A percentile compares a stretch with the other conserved stretches of the same genome.
These are phyloP conservation scores for Netelia fuscicornis DNA, from an alignment of 2,888 invertebrate species.

Conservation along the genomic window DNA sequence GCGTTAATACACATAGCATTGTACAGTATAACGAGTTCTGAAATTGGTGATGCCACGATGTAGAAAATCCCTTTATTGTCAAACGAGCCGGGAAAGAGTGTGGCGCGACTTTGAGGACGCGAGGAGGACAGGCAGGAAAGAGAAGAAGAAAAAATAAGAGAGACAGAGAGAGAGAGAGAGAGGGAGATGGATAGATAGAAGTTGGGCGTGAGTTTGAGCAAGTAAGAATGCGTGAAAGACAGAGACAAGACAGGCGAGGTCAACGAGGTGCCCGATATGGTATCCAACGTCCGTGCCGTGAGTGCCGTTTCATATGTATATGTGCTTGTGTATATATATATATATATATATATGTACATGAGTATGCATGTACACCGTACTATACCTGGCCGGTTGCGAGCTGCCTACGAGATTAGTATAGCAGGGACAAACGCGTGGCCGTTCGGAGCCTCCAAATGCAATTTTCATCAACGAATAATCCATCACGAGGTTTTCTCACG, in stretches of 20 bases:
- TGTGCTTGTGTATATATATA: not conserved
- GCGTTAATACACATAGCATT: slow-evolving; percentile 10
- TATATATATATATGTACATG: not conserved
- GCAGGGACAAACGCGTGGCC: slow-evolving; percentile 68
- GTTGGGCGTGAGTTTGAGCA: slow-evolving; percentile 48
- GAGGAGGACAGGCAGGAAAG: slow-evolving; percentile 55
- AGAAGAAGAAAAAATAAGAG: slow-evolving; percentile 56
- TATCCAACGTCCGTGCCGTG: slow-evolving; percentile 81
- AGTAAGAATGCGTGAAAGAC: slow-evolving; percentile 75
- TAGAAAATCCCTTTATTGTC: slow-evolving; percentile 69
- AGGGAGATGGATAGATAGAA: slow-evolving; percentile 69
- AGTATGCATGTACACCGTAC: slow-evolving; percentile 16
- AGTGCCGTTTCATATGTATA: slow-evolving; percentile 77
- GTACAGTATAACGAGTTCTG: slow-evolving; percentile 63
- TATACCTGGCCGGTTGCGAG: slow-evolving; percentile 51
- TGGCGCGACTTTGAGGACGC: slow-evolving; percentile 19
- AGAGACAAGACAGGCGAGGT: slow-evolving; percentile 82
- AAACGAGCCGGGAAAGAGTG: slow-evolving; percentile 41
- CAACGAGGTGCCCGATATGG: slow-evolving; percentile 85
- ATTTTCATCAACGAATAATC: slow-evolving; percentile 54
- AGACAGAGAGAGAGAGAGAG: slow-evolving; percentile 65
- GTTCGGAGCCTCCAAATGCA: slow-evolving; percentile 71
- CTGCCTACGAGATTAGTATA: slow-evolving; percentile 66
- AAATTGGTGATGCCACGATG: slow-evolving; percentile 68
- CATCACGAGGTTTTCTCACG: slow-evolving; percentile 19